Conservation (phyloP, 2,797 vertebrate species). For the Tympanoctomys barrerae region DNA sequence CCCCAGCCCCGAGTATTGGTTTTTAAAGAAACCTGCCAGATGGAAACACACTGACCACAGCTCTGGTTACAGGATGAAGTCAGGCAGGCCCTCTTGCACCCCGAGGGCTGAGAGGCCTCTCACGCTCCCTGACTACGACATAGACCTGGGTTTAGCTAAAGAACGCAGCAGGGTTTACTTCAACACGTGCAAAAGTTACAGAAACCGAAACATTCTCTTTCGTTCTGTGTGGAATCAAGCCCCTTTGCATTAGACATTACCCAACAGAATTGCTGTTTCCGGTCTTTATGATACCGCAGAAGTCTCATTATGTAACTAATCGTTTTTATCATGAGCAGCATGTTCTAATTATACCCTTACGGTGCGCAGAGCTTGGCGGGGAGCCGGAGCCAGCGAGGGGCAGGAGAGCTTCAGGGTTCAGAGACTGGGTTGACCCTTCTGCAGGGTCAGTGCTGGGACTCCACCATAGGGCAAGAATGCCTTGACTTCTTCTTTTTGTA, state of each 20-base stretch:
- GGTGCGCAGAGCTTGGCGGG: neutral
- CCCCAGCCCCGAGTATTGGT: neutral
- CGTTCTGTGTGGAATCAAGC: neutral
- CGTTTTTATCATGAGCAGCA: neutral
- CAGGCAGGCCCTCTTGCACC: accelerated
- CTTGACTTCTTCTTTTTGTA: neutral
- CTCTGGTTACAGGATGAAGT: neutral
- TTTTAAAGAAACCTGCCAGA: neutral
- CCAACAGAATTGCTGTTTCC: neutral
- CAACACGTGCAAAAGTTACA: neutral
- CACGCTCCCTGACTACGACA: accelerated
- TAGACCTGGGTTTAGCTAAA: neutral
- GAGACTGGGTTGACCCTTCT: neutral
- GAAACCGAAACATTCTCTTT: neutral
- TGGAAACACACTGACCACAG: neutral
- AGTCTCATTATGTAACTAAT: neutral
- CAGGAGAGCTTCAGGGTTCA: neutral
- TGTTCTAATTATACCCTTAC: neutral
- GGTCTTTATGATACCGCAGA: neutral
- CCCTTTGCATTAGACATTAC: neutral
- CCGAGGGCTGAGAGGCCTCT: neutral
- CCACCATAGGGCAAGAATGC: neutral
- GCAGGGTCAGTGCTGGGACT: neutral
- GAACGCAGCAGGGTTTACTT: neutral
- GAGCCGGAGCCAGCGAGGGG: neutral